A percentile compares a stretch with the other conserved stretches of the same genome.
These are phyloP conservation scores for Bombycilla garrulus DNA, from an alignment of 2,113 vertebrate species.

Conservation along the genomic window DNA sequence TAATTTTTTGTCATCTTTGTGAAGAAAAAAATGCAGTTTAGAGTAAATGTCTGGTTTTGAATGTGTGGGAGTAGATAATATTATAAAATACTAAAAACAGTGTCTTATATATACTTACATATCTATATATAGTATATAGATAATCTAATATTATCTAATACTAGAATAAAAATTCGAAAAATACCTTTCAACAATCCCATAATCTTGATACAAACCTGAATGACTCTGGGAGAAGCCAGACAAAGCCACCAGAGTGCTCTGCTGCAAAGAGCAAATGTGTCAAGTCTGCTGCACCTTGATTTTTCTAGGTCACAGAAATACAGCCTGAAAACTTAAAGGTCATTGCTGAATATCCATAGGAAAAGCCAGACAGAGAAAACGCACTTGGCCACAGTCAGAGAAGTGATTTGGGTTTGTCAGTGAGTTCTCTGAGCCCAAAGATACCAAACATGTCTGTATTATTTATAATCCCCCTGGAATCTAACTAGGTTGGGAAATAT, in stretches of 20 bases:
- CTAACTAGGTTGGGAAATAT: not conserved
- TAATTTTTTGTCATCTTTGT: not conserved
- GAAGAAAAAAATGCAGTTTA: not conserved
- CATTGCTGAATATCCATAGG: not conserved
- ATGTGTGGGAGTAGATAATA: no score
- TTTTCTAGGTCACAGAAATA: not conserved
- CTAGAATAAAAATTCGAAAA: no score
- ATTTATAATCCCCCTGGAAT: not conserved
- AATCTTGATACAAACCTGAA: no score
- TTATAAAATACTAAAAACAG: no score
- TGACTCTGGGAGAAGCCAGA: not conserved
- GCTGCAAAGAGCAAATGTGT: not conserved
- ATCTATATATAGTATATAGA: no score
- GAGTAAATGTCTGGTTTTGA: accelerated
- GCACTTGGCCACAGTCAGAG: not conserved
- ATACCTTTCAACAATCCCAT: no score
- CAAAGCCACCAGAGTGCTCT: not conserved
- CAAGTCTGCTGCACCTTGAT: not conserved
- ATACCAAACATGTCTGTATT: not conserved
- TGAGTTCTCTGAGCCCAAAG: not conserved
- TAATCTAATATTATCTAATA: no score
- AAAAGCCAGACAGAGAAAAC: not conserved
- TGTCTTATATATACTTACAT: no score
- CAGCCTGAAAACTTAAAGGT: not conserved
- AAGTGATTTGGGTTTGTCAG: not conserved